These are phyloP conservation scores for Meiosimyza platycephala DNA, from an alignment of 2,888 invertebrate genomes.

Conservation along the genomic window DNA sequence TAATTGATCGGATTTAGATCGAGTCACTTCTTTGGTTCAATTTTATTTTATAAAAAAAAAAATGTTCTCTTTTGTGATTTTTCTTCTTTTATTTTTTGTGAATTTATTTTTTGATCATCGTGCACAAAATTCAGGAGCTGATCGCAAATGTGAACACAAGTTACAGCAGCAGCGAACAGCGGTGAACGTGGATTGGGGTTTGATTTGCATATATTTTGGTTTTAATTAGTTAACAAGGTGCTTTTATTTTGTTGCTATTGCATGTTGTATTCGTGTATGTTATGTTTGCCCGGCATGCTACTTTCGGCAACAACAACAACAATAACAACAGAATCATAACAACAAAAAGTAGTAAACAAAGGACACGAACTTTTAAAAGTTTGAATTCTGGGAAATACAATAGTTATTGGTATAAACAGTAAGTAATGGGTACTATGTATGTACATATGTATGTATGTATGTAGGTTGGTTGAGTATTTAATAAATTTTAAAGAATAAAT, in stretches of 20 bases:
- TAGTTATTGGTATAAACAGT: slow-evolving; percentile 38
- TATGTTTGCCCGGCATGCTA: slow-evolving; percentile 34
- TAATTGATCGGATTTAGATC: slow-evolving; percentile 53
- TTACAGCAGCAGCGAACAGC: slow-evolving; percentile 41
- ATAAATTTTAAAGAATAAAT: too few species aligned
- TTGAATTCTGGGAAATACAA: slow-evolving; percentile 57
- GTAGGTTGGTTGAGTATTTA: too few species aligned
- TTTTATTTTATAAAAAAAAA: not conserved
- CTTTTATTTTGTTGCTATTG: slow-evolving; percentile 59
- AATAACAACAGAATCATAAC: slow-evolving; percentile 30
- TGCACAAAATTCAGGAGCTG: slow-evolving; percentile 32
- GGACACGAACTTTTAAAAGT: slow-evolving; percentile 59
- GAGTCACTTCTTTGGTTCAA: slow-evolving; percentile 34
- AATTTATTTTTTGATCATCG: slow-evolving; percentile 6
- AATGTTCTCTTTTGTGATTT: slow-evolving; percentile 10
- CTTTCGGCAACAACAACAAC: not conserved
- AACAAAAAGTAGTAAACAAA: slow-evolving; percentile 50
- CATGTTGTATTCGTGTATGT: slow-evolving; percentile 52
- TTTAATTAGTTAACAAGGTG: slow-evolving; percentile 66
- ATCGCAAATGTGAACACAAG: not conserved
- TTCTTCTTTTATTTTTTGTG: not conserved
- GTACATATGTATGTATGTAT: too few species aligned
- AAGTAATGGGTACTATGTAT: too few species aligned
- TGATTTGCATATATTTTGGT: slow-evolving; percentile 65
- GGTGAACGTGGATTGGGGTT: slow-evolving; percentile 39